A percentile compares a stretch with the other conserved stretches of the same genome.
These are phyloP conservation scores for Bellardia pandia DNA, from an alignment of 2,888 invertebrate species.

Conservation along the genomic window DNA sequence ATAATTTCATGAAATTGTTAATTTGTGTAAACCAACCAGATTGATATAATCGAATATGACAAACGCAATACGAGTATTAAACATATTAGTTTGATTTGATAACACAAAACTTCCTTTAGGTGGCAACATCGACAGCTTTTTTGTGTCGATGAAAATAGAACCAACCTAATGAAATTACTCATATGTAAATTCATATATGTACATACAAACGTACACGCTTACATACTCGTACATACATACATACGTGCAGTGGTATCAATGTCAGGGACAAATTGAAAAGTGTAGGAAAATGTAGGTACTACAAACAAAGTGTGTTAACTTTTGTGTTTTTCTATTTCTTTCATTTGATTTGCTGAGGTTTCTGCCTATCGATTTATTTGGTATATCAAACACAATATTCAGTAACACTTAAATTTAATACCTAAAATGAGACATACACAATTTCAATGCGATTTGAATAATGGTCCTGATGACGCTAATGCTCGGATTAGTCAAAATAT, in stretches of 20 bases:
- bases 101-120: too few species aligned
- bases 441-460: neutral
- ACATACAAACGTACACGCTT: too few species aligned
- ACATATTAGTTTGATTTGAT: too few species aligned
- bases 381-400: neutral
- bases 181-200: too few species aligned
- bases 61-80: too few species aligned
- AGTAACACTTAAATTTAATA: neutral
- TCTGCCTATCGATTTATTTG: constrained; percentile 17
- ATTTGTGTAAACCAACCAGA: too few species aligned
- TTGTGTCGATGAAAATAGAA: too few species aligned
- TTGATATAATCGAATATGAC: too few species aligned
- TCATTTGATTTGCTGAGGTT: constrained; percentile 2
- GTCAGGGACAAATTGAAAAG: neutral
- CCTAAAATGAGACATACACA: neutral
- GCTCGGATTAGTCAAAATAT: neutral
- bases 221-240: neutral
- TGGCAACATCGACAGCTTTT: too few species aligned
- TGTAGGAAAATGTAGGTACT: neutral
- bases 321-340: neutral
- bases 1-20: too few species aligned
- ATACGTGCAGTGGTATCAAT: neutral
- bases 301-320: neutral
- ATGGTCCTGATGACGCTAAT: neutral
- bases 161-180: too few species aligned